Percentiles rank a stretch among this genome's conserved stretches.
phyloP scores from a whole-genome alignment of 2,797 vertebrate species.

The Chaenodraco wilsoni region DNA sequence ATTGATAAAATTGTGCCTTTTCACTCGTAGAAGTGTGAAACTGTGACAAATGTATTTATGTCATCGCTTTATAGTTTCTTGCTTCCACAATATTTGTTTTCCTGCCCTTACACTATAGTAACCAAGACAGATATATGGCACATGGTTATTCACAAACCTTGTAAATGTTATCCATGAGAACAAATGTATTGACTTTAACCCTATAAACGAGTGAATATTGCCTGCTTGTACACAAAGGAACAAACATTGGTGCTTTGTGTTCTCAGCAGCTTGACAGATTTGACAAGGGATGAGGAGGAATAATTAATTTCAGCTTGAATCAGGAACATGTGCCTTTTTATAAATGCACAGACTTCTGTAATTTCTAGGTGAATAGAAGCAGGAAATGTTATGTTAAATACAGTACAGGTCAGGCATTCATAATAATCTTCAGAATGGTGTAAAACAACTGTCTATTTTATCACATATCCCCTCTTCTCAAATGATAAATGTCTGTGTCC shows the following conservation, averaged over 20 bases:
- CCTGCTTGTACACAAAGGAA: conserved; percentile 4
- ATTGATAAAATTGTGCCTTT: conserved; percentile 19
- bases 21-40: conserved; percentile 1
- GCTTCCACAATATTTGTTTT: conserved; percentile 8
- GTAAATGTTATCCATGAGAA: conserved; percentile 17
- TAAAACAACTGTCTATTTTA: neutral
- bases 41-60: conserved; percentile 15
- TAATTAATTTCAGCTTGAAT: conserved; percentile 27
- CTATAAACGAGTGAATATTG: conserved; percentile 24
- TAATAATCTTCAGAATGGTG: neutral
- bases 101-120: neutral
- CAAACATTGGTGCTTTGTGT: conserved; percentile 41
- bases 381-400: conserved; percentile 2
- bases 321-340: conserved; percentile 19
- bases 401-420: conserved; percentile 21
- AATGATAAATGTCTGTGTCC: too few species aligned
- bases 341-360: conserved; percentile 9
- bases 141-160: conserved; percentile 21
- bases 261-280: conserved; percentile 11
- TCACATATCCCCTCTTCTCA: neutral
- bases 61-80: conserved; percentile 1
- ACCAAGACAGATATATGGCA: conserved; percentile 18
- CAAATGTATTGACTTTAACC: conserved; percentile 4
- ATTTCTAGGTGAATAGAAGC: conserved; percentile 26
- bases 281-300: conserved; percentile 19